Percentiles rank a stretch among this genome's conserved stretches.
phyloP scores from a whole-genome alignment of 2,113 vertebrate species.

The Centropus unirufus region DNA sequence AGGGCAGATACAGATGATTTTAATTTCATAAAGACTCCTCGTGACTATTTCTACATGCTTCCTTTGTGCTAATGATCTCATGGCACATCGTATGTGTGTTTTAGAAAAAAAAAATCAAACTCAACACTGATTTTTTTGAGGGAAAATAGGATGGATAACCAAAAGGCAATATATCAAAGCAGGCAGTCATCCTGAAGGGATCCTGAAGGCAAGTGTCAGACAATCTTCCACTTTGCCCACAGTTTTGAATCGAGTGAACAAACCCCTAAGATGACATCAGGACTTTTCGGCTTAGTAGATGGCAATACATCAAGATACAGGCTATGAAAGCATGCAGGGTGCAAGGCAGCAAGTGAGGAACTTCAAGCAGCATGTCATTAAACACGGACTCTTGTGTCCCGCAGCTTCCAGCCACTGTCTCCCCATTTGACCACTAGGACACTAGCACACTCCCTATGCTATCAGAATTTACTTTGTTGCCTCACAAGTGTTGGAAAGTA shows the following conservation, averaged over 20 bases:
- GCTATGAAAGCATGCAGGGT: neutral
- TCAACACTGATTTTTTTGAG: neutral
- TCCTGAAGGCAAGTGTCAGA: neutral
- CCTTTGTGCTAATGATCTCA: neutral
- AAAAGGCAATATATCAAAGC: neutral
- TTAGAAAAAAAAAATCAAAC: neutral
- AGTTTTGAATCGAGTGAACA: neutral
- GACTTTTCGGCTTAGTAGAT: neutral
- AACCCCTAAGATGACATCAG: neutral
- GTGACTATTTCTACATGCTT: neutral
- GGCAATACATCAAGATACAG: neutral
- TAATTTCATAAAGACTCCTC: neutral
- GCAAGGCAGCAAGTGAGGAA: neutral
- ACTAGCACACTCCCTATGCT: neutral
- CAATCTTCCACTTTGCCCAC: neutral
- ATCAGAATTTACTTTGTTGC: neutral
- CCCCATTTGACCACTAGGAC: neutral
- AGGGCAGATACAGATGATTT: neutral
- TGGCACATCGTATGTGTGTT: neutral
- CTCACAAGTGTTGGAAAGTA: neutral
- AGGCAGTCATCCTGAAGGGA: neutral
- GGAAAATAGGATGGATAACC: neutral
- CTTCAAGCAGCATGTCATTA: neutral
- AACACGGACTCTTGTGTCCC: neutral
- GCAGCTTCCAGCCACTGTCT: neutral